Base-by-base conservation (phyloP, 2,888 invertebrate species). In the Cartodere bifasciata region DNA sequence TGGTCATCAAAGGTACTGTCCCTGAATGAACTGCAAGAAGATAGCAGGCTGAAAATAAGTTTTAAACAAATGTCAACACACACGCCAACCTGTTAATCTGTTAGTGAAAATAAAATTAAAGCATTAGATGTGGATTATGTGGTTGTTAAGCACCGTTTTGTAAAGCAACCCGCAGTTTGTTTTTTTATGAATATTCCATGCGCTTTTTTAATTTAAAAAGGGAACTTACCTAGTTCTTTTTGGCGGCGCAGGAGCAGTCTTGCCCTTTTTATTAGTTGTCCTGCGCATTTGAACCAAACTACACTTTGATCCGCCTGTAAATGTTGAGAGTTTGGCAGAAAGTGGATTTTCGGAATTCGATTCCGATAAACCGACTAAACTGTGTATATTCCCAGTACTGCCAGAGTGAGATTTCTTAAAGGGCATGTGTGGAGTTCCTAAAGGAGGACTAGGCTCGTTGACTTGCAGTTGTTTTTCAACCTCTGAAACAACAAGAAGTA, bases 161-260 rank as follows among this genome's bases (percentile, higher is more conserved):
- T 23, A 9, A 6, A 23, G 6, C 24, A 23, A 23, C 6, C 24
- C 6, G 11, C 10, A 14, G 23, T 29, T n/a, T 4, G 9, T 22
- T 23, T 7, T 9, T 24, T 13, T 7, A 13, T n/a, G n/a, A n/a
- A n/a, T n/a, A n/a, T n/a, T n/a, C n/a, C n/a, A n/a, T n/a, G n/a
- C n/a, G n/a, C n/a, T 17, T 14, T 29, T n/a, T 24, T 14, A 12
- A 16, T n/a, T 4, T 6, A 30, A 29, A 21, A 23, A 1, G 13
- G 22, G 10, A 24, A 36, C 43, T 28, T 64, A 87, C 86, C 87
- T 88, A 43, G 94, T 94, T 46, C 94, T 71, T 61, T 92, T 91
- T 16, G 94, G 94, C 37, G 94, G 94, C 12, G 90, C 85, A 24
- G 95, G 95, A 15, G 92, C 91, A 52, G 86, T 86, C 60, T 91